phyloP scores from a whole-genome alignment of 2,888 invertebrate genomes.

The Cylindroiulus punctatus region DNA sequence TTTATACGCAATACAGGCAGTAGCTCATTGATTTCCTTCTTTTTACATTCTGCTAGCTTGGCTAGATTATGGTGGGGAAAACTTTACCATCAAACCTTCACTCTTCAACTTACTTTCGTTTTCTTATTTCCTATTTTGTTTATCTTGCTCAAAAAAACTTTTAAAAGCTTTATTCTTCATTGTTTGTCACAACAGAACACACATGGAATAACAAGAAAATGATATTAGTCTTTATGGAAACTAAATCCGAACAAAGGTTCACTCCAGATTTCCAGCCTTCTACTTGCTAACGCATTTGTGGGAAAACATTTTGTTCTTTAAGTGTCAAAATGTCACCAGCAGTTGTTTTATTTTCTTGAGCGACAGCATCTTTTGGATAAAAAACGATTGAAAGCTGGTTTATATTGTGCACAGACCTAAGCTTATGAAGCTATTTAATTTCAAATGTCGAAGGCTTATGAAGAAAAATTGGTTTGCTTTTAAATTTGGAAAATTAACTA shows the following conservation, averaged over 20 bases:
- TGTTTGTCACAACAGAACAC: conserved; percentile 12
- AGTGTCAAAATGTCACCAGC: background rate
- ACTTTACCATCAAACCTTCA: conserved; percentile 4
- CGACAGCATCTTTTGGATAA: too few relatives aligned
- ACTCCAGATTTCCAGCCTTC: background rate
- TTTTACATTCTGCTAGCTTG: background rate
- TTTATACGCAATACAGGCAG: conserved; percentile 19
- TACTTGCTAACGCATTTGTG: background rate
- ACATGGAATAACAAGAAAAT: conserved; percentile 1
- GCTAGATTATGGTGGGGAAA: background rate
- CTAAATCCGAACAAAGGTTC: background rate
- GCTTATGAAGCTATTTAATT: too few relatives aligned
- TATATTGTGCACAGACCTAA: too few relatives aligned
- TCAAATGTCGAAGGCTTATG: too few relatives aligned
- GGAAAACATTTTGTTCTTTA: background rate
- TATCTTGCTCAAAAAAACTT: background rate
- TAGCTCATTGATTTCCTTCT: conserved; percentile 3
- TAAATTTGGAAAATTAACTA: too few relatives aligned
- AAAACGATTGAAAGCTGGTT: too few relatives aligned
- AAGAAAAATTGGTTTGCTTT: too few relatives aligned
- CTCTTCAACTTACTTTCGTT: background rate
- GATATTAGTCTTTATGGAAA: conserved; percentile 28
- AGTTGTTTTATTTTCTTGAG: too few relatives aligned
- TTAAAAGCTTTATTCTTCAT: conserved; percentile 4
- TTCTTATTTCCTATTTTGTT: background rate